phyloP scores from a whole-genome alignment of 2,888 invertebrate species.

The Trichacis sp. region DNA sequence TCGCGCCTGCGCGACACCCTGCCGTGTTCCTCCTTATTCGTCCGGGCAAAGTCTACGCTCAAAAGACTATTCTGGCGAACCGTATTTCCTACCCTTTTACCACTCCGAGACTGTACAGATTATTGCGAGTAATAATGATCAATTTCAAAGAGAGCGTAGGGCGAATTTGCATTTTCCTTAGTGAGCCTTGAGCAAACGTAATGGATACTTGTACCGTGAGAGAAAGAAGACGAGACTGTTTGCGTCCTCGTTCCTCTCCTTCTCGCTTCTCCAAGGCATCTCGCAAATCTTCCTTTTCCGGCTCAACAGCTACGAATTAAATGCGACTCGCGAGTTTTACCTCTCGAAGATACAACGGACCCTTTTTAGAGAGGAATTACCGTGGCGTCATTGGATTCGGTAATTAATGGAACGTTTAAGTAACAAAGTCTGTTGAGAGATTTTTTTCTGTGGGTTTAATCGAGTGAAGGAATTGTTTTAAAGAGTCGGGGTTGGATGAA shows the following conservation, averaged over 20 bases:
- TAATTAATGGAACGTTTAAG: neutral
- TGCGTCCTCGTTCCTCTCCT: conserved; percentile 4
- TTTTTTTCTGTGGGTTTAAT: neutral
- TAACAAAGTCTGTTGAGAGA: neutral
- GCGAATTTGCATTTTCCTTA: conserved; percentile 20
- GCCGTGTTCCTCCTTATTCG: too few relatives aligned
- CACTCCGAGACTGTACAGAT: conserved; percentile 11
- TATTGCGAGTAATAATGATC: conserved; percentile 22
- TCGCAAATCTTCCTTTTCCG: conserved; percentile 28
- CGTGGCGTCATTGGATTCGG: neutral
- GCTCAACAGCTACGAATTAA: conserved; percentile 27
- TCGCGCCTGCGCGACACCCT: conserved; percentile 8
- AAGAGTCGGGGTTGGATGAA: too few relatives aligned
- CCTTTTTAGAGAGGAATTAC: conserved; percentile 1
- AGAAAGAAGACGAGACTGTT: conserved; percentile 14
- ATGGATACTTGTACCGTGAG: conserved; percentile 4
- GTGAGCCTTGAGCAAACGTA: conserved; percentile 15
- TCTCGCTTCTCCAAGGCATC: conserved; percentile 14
- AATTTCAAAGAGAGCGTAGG: conserved; percentile 10
- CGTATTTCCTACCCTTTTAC: conserved; percentile 10
- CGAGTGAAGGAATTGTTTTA: neutral
- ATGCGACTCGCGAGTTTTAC: conserved; percentile 7
- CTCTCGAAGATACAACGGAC: conserved; percentile 7
- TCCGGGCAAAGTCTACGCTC: neutral
- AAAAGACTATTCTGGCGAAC: conserved; percentile 10